Conservation (phyloP, 37 sponge, comb jelly and placozoan species). For the Oopsacas minuta region DNA sequence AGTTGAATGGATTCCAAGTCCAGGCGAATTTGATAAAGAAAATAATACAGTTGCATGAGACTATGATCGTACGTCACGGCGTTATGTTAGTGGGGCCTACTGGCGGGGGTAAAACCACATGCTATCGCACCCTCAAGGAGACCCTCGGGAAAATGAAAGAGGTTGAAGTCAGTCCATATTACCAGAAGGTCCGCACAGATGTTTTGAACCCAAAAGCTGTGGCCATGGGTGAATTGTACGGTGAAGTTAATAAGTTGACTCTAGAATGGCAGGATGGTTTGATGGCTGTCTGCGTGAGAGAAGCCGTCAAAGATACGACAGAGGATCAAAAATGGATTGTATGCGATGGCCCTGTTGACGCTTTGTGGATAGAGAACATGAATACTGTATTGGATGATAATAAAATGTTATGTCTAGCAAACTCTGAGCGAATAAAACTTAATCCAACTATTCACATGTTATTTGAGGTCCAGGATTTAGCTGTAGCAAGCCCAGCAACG, state of each 20-base stretch:
- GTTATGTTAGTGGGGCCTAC: slow-evolving; percentile 98
- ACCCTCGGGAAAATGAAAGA: slow-evolving; percentile 54
- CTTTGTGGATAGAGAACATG: slow-evolving; percentile 99
- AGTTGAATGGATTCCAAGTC: slow-evolving; percentile 45
- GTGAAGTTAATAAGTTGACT: slow-evolving; percentile 87
- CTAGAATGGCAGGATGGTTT: slow-evolving; percentile 97
- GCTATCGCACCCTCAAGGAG: slow-evolving; percentile 66
- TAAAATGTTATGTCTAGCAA: slow-evolving; percentile 97
- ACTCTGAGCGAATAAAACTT: slow-evolving; percentile 91
- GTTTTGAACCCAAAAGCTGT: slow-evolving; percentile 94
- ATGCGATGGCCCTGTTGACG: slow-evolving; percentile 98
- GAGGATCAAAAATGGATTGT: slow-evolving; percentile 97
- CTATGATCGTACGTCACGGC: slow-evolving; percentile 91
- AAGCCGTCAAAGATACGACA: slow-evolving; percentile 91
- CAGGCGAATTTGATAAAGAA: slow-evolving; percentile 42
- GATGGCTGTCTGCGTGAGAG: slow-evolving; percentile 85
- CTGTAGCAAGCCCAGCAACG: slow-evolving; percentile 94
- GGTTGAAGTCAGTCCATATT: slow-evolving; percentile 47
- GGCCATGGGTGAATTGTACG: slow-evolving; percentile 94
- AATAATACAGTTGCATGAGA: slow-evolving; percentile 89
- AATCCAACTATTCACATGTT: slow-evolving; percentile 88
- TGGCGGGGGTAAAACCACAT: slow-evolving; percentile 93
- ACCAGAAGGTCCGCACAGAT: slow-evolving; percentile 76
- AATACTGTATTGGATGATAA: slow-evolving; percentile 99
- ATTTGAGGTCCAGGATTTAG: slow-evolving; percentile 97